A percentile compares a stretch with the other conserved stretches of the same genome.
These are phyloP conservation scores for Uloborus diversus DNA, from an alignment of 1,140 invertebrate genomes.

Conservation along the genomic window DNA sequence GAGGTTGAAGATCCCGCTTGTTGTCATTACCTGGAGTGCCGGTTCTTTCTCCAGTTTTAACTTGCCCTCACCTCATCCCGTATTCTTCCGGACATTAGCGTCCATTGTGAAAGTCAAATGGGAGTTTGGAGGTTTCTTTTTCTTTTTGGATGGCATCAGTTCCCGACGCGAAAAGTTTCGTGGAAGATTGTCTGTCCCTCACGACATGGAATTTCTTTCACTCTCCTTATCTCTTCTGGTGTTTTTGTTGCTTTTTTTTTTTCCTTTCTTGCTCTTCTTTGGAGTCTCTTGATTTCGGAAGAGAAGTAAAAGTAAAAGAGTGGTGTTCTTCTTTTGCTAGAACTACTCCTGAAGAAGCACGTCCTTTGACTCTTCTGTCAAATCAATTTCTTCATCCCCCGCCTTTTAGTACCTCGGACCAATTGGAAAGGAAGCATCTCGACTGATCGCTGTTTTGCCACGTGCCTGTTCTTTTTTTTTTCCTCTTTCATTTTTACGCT, in stretches of 20 bases:
- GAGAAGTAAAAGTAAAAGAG: slow-evolving; percentile 31
- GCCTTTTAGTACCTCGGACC: neutral
- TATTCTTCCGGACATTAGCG: slow-evolving; percentile 55
- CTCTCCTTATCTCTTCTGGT: neutral
- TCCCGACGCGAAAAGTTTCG: slow-evolving; percentile 38
- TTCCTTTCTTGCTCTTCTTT: slow-evolving; percentile 2
- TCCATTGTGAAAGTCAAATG: slow-evolving; percentile 56
- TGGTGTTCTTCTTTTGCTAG: neutral
- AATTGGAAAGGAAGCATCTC: neutral
- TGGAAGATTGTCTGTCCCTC: slow-evolving; percentile 27
- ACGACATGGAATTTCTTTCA: slow-evolving; percentile 19
- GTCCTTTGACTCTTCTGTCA: slow-evolving; percentile 46
- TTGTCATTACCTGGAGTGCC: slow-evolving; percentile 48
- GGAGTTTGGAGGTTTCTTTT: slow-evolving; percentile 46
- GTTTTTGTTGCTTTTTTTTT: neutral
- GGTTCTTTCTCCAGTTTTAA: neutral
- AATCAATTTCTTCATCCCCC: slow-evolving; percentile 36
- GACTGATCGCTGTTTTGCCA: slow-evolving; percentile 40
- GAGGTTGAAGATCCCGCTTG: slow-evolving; percentile 15
- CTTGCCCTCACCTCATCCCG: slow-evolving; percentile 20
- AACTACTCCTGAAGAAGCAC: slow-evolving; percentile 37
- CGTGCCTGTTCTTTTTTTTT: slow-evolving; percentile 28
- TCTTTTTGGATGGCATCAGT: neutral
- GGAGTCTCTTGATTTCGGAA: slow-evolving; percentile 39
- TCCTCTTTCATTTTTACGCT: neutral